A percentile compares a stretch with the other conserved stretches of the same genome.
Conservation (phyloP, 2,797 vertebrate genomes). For the Tinamus major region DNA sequence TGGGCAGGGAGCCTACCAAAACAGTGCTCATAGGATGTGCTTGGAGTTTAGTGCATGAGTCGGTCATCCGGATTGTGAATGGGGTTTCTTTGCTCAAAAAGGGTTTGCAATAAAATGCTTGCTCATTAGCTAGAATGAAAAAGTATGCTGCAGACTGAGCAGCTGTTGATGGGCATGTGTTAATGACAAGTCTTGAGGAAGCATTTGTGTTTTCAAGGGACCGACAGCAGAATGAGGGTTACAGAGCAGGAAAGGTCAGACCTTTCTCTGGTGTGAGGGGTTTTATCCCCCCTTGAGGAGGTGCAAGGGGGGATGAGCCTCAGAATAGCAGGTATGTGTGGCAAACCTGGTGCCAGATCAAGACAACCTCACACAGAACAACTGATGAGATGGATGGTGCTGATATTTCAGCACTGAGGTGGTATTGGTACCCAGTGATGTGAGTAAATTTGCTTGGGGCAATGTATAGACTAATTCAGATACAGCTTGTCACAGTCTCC, state of each 20-base stretch:
- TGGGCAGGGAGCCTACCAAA: neutral
- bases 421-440: no score
- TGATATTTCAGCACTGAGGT: no score
- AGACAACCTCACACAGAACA: no score
- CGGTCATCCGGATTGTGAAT: neutral
- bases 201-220: neutral
- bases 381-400: no score
- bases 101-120: neutral
- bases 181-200: neutral
- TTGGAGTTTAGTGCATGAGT: rapidly evolving
- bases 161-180: neutral
- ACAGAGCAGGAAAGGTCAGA: rapidly evolving
- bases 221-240: neutral
- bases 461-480: no score
- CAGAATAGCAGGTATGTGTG: no score
- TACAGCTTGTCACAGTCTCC: no score
- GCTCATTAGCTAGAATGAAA: neutral
- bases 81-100: neutral
- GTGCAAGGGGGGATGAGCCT: no score
- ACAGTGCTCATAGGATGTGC: neutral
- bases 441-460: no score
- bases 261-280: neutral
- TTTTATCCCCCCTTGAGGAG: no score
- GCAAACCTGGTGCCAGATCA: no score
- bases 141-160: neutral